These are phyloP conservation scores for Diceros bicornis DNA, from an alignment of 2,797 vertebrate species.

Conservation along the genomic window DNA sequence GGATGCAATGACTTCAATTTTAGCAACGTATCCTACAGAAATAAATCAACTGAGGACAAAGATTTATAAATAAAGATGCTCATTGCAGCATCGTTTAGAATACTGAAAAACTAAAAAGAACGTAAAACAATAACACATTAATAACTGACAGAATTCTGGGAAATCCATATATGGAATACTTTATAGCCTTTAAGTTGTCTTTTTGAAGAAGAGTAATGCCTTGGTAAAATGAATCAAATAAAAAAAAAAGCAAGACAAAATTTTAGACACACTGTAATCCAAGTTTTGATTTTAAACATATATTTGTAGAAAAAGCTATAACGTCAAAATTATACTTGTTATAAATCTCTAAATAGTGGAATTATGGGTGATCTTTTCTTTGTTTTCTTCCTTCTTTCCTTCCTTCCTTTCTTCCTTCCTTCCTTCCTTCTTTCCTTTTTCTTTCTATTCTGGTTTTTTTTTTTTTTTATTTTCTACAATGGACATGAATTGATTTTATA, in stretches of 20 bases:
- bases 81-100: not conserved
- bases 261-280: conserved; percentile 2
- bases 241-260: not conserved
- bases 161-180: not conserved
- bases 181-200: not conserved
- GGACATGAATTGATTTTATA: not conserved
- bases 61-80: not conserved
- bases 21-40: not conserved
- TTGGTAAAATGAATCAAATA: not conserved
- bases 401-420: too few species aligned
- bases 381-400: not conserved
- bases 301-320: conserved; percentile 1
- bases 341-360: not conserved
- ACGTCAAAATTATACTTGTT: not conserved
- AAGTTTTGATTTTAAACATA: not conserved
- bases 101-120: not conserved
- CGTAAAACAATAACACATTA: not conserved
- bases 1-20: not conserved
- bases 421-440: not conserved
- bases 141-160: not conserved
- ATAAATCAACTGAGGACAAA: not conserved
- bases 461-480: not conserved
- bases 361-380: not conserved
- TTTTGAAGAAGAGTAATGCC: not conserved
- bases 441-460: not conserved